Conservation (phyloP, 2,113 vertebrate genomes). For the Verasper variegatus region DNA sequence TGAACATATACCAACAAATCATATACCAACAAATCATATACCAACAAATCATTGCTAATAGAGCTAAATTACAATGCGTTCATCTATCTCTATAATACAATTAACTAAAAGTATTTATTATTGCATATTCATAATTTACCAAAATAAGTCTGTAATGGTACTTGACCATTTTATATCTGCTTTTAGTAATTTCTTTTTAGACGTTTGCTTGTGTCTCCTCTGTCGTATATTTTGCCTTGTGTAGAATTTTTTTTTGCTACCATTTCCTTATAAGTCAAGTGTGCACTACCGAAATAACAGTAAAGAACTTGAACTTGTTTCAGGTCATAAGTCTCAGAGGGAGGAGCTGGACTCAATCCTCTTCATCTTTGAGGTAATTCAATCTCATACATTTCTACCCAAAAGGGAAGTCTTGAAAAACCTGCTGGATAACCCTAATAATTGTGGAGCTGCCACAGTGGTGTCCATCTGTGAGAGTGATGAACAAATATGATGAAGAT, state of each 20-base stretch:
- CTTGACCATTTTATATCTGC: neutral
- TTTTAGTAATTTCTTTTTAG: neutral
- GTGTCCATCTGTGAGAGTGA: neutral
- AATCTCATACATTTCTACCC: neutral
- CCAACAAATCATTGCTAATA: neutral
- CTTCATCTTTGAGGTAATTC: conserved; percentile 98
- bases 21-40: too few relatives aligned
- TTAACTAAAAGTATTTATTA: neutral
- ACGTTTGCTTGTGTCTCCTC: neutral
- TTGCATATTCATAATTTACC: too few relatives aligned
- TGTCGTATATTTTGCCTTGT: neutral
- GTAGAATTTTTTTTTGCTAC: neutral
- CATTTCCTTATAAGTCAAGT: neutral
- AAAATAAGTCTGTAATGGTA: neutral
- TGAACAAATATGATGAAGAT: too few relatives aligned
- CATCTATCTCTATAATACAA: neutral
- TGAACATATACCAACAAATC: neutral
- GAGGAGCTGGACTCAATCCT: conserved; percentile 99
- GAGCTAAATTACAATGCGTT: neutral
- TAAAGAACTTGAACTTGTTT: conserved; percentile 14
- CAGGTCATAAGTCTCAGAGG: conserved; percentile 98
- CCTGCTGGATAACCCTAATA: neutral
- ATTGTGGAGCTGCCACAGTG: neutral
- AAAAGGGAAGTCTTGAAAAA: neutral
- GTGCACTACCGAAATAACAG: neutral